Evolutionary conservation across 2,113 vertebrate species (phyloP), one percentile per base, ranked within the genome.

Genomic region (Nyctibius bracteatus): DNA sequence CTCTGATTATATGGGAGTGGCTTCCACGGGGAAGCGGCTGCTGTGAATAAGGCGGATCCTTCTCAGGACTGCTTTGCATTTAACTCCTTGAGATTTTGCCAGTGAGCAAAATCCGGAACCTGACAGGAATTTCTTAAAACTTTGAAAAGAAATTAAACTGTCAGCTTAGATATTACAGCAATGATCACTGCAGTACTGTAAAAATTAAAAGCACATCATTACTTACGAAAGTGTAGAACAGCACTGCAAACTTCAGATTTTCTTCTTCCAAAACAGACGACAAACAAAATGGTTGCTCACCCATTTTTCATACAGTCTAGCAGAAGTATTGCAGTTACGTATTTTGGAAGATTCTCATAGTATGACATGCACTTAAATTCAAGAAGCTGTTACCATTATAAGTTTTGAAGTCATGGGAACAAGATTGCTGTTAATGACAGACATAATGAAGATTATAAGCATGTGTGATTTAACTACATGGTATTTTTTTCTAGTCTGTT

Each of bases 111-210:
- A n/a, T n/a, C n/a, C n/a, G n/a, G n/a, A n/a, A n/a, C n/a, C n/a
- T n/a, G n/a, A n/a, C n/a, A n/a, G 49, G 49, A 85, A 62, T 87
- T 79, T 90, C 78, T 92, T 57, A 22, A 85, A 91, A 88, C 37
- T 94, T 91, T 79, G 70, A 52, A 89, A 91, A 81, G 31, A 79
- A 94, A 91, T 96, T 68, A 94, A 86, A 85, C 73, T 81, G 62
- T 77, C 74, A 91, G 6, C 27, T 54, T 77, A 91, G 43, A 86
- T 17, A 41, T 58, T 77, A 41, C 14, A 66, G 49, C 46, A 82
- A 65, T 0, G 8, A 75, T 75, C 71, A 77, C 41, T 1, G 1
- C 23, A 72, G n/a, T 66, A 78, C 51, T 62, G 41, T 25, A 77
- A 49, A 88, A 95, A 91, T 95, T 86, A 88, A 94, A 90, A 83